Base-by-base conservation (phyloP, 2,113 vertebrate species). In the Rattus rattus region DNA sequence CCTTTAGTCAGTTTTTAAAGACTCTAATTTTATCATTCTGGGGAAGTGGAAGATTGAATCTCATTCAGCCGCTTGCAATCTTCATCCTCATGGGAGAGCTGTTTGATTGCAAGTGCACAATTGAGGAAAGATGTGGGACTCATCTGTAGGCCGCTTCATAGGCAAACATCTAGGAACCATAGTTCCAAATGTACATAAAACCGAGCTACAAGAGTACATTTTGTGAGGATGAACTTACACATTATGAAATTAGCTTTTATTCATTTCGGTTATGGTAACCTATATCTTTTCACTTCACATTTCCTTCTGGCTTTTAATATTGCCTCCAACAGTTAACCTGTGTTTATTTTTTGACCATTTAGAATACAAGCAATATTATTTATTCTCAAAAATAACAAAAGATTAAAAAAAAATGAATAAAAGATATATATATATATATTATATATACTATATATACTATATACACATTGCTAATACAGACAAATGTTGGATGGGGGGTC, bases 31-130 rank as follows among this genome's bases (percentile, higher is more conserved):
- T 91, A 72, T 73, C 76, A 94, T 77, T 96, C 91, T 63, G 2
- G 36, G 80, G 43, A 92, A 95, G 89, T 76, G 28, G 52, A 47
- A 96, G 30, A 8, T 90, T 63, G 33, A 88, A 84, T 96, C 6
- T 90, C 70, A 80, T 56, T 94, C 9, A 17, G 70, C 14, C 91
- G 61, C 47, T 76, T 97, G 24, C 4, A 95, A 11, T 85, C 33
- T 43, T 92, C 28, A 69, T 63, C 30, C 11, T 96, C 79, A 88
- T n/a, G 24, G 69, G 26, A 97, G 9, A 94, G n/a, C 19, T 80
- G n/a, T 88, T 92, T 88, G 76, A 95, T 96, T 94, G 96, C 69
- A 96, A 92, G 84, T 73, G 30, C 5, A 0, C 39, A 94, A 49
- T 24, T 96, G 54, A 94, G 67, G 36, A 81, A 91, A 67, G 17